Percentiles rank a stretch among this genome's conserved stretches.
phyloP scores from a whole-genome alignment of 2,113 vertebrate genomes.

The Colaptes auratus region DNA sequence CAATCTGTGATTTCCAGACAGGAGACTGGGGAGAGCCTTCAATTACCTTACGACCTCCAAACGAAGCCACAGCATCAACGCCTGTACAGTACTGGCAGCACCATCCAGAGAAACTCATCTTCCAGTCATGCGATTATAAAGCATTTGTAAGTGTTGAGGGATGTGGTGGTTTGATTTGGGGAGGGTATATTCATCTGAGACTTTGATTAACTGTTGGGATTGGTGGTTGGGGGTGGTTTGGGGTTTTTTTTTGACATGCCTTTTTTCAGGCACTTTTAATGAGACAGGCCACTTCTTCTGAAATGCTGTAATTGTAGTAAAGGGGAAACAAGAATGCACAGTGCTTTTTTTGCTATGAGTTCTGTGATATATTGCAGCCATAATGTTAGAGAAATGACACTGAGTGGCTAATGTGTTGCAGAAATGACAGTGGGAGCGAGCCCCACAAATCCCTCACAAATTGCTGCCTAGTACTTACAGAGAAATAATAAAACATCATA shows the following conservation, averaged over 20 bases:
- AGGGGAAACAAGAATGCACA: not conserved
- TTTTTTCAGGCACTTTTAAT: not conserved
- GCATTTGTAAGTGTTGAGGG: slow-evolving; percentile 90
- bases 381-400: not conserved
- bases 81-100: slow-evolving; percentile 99
- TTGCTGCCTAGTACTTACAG: not conserved
- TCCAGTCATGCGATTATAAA: slow-evolving; percentile 99
- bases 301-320: not conserved
- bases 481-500: not conserved
- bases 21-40: slow-evolving; percentile 98
- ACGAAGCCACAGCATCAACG: slow-evolving; percentile 96
- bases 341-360: not conserved
- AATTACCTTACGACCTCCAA: slow-evolving; percentile 95
- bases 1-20: slow-evolving; percentile 86
- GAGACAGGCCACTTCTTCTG: not conserved
- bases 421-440: not conserved
- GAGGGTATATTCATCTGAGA: not conserved
- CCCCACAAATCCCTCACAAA: not conserved
- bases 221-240: no score
- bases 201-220: not conserved
- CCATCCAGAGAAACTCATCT: slow-evolving; percentile 99
- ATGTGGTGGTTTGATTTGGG: not conserved
- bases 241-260: not conserved
- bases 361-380: not conserved
- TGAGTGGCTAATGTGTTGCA: not conserved